Conservation (phyloP, 2,797 vertebrate genomes). For the Semotilus atromaculatus region DNA sequence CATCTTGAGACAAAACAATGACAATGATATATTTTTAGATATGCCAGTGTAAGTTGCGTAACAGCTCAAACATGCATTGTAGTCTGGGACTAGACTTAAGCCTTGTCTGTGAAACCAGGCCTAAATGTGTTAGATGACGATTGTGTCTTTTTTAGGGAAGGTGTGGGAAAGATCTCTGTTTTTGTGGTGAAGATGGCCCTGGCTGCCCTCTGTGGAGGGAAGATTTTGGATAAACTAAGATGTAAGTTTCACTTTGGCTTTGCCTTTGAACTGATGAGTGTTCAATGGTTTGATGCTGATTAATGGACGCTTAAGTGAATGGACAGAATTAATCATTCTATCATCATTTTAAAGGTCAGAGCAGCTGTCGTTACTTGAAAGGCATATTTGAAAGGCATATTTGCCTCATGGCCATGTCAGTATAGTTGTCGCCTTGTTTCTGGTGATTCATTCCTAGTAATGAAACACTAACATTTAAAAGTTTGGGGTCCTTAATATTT, state of each 20-base stretch:
- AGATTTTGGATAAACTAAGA: constrained; percentile 98
- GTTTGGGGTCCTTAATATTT: neutral
- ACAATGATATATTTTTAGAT: no score
- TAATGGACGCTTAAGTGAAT: constrained; percentile 41
- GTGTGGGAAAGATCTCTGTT: constrained; percentile 91
- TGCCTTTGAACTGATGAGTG: constrained; percentile 40
- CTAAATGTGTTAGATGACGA: neutral
- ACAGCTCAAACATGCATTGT: no score
- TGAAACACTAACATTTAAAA: neutral
- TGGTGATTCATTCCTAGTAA: neutral
- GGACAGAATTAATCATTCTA: constrained; percentile 43
- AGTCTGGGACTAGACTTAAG: no score
- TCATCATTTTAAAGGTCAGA: constrained; percentile 53
- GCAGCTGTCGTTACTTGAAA: constrained; percentile 47
- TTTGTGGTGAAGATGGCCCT: constrained; percentile 95
- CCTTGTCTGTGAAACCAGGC: no score
- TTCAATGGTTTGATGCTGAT: constrained; percentile 54
- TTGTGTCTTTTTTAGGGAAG: constrained; percentile 83
- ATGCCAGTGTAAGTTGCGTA: no score
- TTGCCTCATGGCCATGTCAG: constrained; percentile 20
- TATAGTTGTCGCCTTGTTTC: neutral
- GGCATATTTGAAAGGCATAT: constrained; percentile 16
- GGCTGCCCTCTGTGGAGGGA: constrained; percentile 94
- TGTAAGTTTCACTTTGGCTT: constrained; percentile 83
- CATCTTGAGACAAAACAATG: no score